Evolutionary conservation across 1,140 invertebrate species (phyloP).

Genomic region (Drosophila auraria): DNA sequence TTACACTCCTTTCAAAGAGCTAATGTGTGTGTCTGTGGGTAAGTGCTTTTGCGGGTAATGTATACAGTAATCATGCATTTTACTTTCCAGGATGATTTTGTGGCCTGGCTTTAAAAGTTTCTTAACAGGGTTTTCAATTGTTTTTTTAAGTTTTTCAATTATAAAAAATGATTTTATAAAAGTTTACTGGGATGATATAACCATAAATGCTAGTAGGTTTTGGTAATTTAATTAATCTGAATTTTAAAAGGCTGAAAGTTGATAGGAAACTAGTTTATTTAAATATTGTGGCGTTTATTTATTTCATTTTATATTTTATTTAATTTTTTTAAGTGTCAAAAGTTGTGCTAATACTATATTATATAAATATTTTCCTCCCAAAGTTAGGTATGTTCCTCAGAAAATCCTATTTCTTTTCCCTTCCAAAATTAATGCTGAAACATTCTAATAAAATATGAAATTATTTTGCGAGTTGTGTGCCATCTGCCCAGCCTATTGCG

Average conservation of each 20-base stretch:
- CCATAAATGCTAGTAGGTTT: not conserved
- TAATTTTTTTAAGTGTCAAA: too few relatives aligned
- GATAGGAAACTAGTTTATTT: not conserved
- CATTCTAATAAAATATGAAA: not conserved
- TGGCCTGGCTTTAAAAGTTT: not conserved
- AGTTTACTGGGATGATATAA: not conserved
- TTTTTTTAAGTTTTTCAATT: not conserved
- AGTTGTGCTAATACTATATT: too few relatives aligned
- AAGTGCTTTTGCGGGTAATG: not conserved
- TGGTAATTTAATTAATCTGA: too few relatives aligned
- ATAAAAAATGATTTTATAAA: not conserved
- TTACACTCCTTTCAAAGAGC: slow-evolving; percentile 34
- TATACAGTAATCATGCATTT: slow-evolving; percentile 8
- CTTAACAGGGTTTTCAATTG: not conserved
- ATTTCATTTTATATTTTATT: too few relatives aligned
- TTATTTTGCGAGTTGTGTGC: not conserved
- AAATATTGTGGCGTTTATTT: too few relatives aligned
- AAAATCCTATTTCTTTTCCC: too few relatives aligned
- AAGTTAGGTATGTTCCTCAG: not conserved
- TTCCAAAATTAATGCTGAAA: not conserved
- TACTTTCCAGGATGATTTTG: not conserved
- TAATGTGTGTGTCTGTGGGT: slow-evolving; percentile 14
- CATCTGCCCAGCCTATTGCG: slow-evolving; percentile 6
- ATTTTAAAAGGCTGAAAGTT: too few relatives aligned
- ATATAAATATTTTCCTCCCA: not conserved